These are phyloP conservation scores for Octopus bimaculoides DNA, from an alignment of 1,140 invertebrate species.

Conservation along the genomic window DNA sequence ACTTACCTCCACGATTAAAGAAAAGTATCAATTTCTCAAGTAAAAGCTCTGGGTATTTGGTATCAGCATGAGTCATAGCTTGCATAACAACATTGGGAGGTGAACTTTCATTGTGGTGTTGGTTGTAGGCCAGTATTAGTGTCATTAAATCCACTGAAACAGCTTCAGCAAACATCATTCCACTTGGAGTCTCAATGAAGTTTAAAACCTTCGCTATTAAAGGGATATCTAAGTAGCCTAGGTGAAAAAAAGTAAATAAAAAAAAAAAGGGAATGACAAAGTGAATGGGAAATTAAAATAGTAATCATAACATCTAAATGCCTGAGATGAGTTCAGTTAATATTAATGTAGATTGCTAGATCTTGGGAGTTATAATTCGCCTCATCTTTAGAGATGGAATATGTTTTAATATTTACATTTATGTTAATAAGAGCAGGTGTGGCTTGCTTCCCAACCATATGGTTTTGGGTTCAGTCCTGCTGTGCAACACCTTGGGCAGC, in stretches of 20 bases:
- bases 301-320: too few relatives aligned
- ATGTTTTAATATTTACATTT: too few relatives aligned
- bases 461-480: too few relatives aligned
- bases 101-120: constrained; percentile 70
- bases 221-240: not conserved
- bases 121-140: constrained; percentile 80
- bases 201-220: constrained; percentile 63
- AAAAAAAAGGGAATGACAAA: not conserved
- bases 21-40: constrained; percentile 84
- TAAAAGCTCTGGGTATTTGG: constrained; percentile 72
- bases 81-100: constrained; percentile 74
- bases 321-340: too few relatives aligned
- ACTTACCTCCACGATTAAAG: constrained; percentile 83
- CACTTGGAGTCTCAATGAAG: constrained; percentile 75
- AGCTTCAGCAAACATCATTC: constrained; percentile 69
- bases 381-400: too few relatives aligned
- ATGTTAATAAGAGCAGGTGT: too few relatives aligned
- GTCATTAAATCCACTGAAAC: constrained; percentile 81
- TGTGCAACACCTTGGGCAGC: too few relatives aligned
- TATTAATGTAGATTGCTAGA: too few relatives aligned
- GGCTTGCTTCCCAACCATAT: too few relatives aligned
- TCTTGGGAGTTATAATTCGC: too few relatives aligned
- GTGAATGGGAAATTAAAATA: not conserved
- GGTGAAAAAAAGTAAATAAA: not conserved
- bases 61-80: constrained; percentile 67